Evolutionary conservation across 2,888 invertebrate genomes (phyloP).

Genomic region (Anoplius nigerrimus): DNA sequence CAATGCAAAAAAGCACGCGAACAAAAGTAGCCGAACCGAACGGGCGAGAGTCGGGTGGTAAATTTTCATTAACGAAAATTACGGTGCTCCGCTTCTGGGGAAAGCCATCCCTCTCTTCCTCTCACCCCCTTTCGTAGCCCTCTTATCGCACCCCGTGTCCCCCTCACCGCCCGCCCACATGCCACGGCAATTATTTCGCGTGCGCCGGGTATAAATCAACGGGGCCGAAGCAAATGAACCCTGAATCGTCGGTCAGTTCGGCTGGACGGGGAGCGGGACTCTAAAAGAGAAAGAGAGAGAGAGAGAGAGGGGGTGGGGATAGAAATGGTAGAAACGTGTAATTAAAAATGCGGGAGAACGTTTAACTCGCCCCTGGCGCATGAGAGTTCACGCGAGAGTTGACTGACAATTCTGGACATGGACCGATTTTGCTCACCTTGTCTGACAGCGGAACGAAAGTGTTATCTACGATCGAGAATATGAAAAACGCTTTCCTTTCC

Average conservation of each 20-base stretch:
- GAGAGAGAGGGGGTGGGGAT: background rate
- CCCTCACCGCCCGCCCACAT: conserved; percentile 34
- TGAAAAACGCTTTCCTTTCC: background rate
- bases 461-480: too few species aligned
- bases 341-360: conserved; percentile 47
- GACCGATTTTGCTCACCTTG: too few species aligned
- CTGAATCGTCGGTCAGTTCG: conserved; percentile 37
- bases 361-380: conserved; percentile 30
- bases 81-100: conserved; percentile 35
- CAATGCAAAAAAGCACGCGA: too few species aligned
- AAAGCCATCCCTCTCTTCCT: background rate
- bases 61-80: conserved; percentile 68
- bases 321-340: conserved; percentile 29
- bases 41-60: conserved; percentile 44
- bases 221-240: conserved; percentile 49
- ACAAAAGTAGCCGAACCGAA: too few species aligned
- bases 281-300: too few species aligned
- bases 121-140: background rate
- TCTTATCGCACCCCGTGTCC: conserved; percentile 12
- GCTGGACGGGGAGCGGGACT: too few species aligned
- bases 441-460: too few species aligned
- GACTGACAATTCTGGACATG: too few species aligned
- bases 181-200: conserved; percentile 61
- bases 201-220: conserved; percentile 62
- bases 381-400: too few species aligned